These are phyloP conservation scores for Bombus pascuorum DNA, from an alignment of 1,140 invertebrate species.

Conservation along the genomic window DNA sequence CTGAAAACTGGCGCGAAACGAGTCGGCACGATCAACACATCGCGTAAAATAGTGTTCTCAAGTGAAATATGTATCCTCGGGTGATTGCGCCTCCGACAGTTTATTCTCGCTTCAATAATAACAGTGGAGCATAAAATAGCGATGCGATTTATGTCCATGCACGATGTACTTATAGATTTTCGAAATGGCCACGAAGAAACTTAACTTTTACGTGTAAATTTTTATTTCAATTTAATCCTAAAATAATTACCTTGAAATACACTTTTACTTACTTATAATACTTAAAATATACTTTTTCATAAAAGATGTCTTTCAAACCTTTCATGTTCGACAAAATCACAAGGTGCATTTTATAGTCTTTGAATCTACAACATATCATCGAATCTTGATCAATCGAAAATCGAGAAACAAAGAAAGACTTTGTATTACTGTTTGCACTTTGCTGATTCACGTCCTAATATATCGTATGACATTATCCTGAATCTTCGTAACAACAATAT, in stretches of 20 bases:
- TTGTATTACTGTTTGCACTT: not conserved
- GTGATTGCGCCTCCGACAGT: conserved; percentile 7
- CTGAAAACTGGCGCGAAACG: conserved; percentile 46
- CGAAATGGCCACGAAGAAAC: not conserved
- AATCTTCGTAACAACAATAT: not conserved
- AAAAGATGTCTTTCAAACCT: not conserved
- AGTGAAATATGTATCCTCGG: conserved; percentile 29
- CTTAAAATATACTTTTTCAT: not conserved
- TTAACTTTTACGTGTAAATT: not conserved
- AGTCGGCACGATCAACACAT: conserved; percentile 38
- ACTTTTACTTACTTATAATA: too few species aligned
- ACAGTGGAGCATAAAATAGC: not conserved
- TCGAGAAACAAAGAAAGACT: not conserved
- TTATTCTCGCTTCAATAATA: not conserved
- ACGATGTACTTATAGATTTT: not conserved
- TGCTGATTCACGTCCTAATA: not conserved
- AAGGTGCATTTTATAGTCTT: not conserved
- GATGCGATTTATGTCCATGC: not conserved
- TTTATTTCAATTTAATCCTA: too few species aligned
- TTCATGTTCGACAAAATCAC: not conserved
- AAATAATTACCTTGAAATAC: too few species aligned
- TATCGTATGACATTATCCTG: not conserved
- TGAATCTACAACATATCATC: not conserved
- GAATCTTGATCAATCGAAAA: not conserved
- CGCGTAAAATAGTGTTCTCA: conserved; percentile 21